Conservation (phyloP, 1,140 invertebrate species). For the Trypoxylus dichotomus region DNA sequence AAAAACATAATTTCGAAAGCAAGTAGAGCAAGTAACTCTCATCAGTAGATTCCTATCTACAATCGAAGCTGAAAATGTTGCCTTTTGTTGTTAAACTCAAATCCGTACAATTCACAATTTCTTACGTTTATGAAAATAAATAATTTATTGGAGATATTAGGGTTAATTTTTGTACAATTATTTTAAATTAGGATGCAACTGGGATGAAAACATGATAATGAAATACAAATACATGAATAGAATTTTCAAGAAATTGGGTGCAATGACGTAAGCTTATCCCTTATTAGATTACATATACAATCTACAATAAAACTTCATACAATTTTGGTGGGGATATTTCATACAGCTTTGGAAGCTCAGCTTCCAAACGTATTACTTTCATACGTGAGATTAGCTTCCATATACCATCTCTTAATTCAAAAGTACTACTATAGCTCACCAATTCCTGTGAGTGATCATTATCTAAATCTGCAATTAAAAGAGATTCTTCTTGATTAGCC, state of each 20-base stretch:
- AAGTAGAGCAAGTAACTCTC: too few species aligned
- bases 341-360: constrained; percentile 69
- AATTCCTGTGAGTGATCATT: constrained; percentile 72
- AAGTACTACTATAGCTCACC: constrained; percentile 72
- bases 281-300: not conserved
- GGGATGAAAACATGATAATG: too few species aligned
- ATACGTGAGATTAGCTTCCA: constrained; percentile 63
- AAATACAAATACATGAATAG: too few species aligned
- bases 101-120: too few species aligned
- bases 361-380: constrained; percentile 66
- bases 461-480: constrained; percentile 72
- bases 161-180: too few species aligned
- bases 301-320: not conserved
- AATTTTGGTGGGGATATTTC: constrained; percentile 39
- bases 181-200: too few species aligned
- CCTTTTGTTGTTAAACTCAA: too few species aligned
- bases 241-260: not conserved
- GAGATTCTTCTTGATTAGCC: constrained; percentile 67
- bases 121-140: too few species aligned
- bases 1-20: too few species aligned
- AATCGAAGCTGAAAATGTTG: not conserved
- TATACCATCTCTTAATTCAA: constrained; percentile 56
- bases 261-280: not conserved
- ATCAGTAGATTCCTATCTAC: too few species aligned
- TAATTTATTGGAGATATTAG: too few species aligned